Conservation (phyloP, 2,113 vertebrate genomes). For the Laterallus jamaicensis region DNA sequence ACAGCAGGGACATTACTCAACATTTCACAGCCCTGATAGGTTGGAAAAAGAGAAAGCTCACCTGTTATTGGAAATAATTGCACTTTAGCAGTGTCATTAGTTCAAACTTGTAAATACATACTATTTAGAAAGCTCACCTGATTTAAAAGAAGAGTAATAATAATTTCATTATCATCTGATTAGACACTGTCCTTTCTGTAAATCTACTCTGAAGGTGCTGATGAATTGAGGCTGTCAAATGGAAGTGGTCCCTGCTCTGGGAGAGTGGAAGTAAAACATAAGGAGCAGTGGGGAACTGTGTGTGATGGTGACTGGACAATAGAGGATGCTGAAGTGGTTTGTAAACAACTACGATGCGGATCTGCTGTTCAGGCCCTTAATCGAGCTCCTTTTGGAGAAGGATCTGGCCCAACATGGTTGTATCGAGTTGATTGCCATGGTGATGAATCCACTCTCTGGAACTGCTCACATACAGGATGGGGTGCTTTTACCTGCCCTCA, state of each 20-base stretch:
- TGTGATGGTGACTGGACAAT: constrained; percentile 73
- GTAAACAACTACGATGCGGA: constrained; percentile 69
- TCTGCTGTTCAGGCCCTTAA: constrained; percentile 53
- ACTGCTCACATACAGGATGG: constrained; percentile 68
- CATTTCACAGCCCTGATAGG: neutral
- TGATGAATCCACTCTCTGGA: constrained; percentile 70
- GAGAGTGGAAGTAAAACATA: constrained; percentile 73
- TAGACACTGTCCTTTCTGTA: neutral
- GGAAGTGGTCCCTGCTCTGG: constrained; percentile 57
- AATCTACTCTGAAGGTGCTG: constrained; percentile 17
- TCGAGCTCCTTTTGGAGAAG: constrained; percentile 65
- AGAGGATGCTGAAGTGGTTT: constrained; percentile 70
- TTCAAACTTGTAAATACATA: neutral
- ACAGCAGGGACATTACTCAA: neutral
- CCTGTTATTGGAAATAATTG: neutral
- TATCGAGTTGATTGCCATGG: constrained; percentile 63
- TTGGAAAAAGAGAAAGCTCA: neutral
- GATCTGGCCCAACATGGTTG: constrained; percentile 74
- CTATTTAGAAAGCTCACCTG: neutral
- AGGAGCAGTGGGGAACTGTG: constrained; percentile 73
- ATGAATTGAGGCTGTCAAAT: constrained; percentile 62
- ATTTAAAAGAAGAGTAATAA: neutral
- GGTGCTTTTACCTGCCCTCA: constrained; percentile 67
- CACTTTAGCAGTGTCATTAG: neutral
- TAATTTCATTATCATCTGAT: neutral